Conservation (phyloP, 2,113 vertebrate genomes). For the Oncorhynchus kisutch region DNA sequence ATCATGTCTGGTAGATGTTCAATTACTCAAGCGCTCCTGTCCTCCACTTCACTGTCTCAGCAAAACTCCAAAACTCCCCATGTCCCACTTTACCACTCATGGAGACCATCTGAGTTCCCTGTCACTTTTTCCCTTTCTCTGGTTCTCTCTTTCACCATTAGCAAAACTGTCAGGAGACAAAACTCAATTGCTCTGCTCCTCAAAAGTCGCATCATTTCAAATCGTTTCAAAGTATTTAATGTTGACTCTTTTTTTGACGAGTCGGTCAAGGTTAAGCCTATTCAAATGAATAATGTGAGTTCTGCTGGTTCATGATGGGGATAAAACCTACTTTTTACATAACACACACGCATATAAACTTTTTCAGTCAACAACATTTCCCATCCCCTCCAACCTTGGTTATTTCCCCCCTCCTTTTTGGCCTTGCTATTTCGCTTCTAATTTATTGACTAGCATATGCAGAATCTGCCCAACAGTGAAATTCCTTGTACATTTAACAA, state of each 20-base stretch:
- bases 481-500: constrained; percentile 52
- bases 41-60: constrained; percentile 47
- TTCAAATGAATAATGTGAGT: not conserved
- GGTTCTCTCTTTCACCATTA: not conserved
- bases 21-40: constrained; percentile 60
- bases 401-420: constrained; percentile 33
- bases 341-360: not conserved
- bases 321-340: not conserved
- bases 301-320: not conserved
- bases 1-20: constrained; percentile 66
- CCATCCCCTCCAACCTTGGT: constrained; percentile 33
- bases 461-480: constrained; percentile 55
- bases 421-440: constrained; percentile 32
- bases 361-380: constrained; percentile 32
- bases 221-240: not conserved
- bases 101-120: not conserved
- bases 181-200: no score
- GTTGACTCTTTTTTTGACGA: not conserved
- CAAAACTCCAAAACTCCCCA: constrained; percentile 32
- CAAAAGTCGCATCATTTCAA: not conserved
- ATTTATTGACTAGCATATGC: constrained; percentile 29
- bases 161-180: not conserved
- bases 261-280: not conserved
- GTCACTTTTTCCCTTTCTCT: no score
- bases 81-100: constrained; percentile 12